These are phyloP conservation scores for Zygothrica quintamaculata DNA, from an alignment of 2,888 invertebrate genomes.

Conservation along the genomic window DNA sequence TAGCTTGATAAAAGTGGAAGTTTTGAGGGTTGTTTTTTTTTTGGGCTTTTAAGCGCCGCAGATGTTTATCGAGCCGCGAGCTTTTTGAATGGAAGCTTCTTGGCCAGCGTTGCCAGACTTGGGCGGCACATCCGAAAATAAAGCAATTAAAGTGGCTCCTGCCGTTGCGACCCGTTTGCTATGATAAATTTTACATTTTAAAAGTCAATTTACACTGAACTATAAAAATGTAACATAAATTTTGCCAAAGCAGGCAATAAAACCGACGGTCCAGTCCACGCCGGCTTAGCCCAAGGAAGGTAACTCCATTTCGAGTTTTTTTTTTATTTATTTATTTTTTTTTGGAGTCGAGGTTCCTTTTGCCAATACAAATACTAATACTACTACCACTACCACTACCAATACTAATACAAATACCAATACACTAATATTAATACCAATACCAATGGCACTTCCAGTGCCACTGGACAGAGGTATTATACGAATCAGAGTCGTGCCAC, in stretches of 20 bases:
- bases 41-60: constrained; percentile 15
- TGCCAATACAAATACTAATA: too few species aligned
- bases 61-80: constrained; percentile 30
- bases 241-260: constrained; percentile 77
- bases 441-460: constrained; percentile 18
- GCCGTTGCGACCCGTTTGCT: constrained; percentile 60
- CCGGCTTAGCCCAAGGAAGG: constrained; percentile 26
- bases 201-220: constrained; percentile 84
- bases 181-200: constrained; percentile 84
- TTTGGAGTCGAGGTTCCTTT: too few species aligned
- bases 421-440: too few species aligned
- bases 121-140: constrained; percentile 43
- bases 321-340: too few species aligned
- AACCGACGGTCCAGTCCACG: constrained; percentile 55
- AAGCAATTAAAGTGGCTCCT: constrained; percentile 66
- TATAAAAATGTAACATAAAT: constrained; percentile 84
- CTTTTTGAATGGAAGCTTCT: constrained; percentile 31
- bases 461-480: constrained; percentile 13
- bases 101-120: constrained; percentile 53
- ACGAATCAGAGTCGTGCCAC: constrained; percentile 39
- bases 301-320: constrained; percentile 30
- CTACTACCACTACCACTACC: too few species aligned
- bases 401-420: too few species aligned
- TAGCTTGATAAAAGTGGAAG: background rate
- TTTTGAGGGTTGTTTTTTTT: constrained; percentile 56